These are phyloP conservation scores for Formicarius rufipectus DNA, from an alignment of 2,113 vertebrate genomes.

Conservation along the genomic window DNA sequence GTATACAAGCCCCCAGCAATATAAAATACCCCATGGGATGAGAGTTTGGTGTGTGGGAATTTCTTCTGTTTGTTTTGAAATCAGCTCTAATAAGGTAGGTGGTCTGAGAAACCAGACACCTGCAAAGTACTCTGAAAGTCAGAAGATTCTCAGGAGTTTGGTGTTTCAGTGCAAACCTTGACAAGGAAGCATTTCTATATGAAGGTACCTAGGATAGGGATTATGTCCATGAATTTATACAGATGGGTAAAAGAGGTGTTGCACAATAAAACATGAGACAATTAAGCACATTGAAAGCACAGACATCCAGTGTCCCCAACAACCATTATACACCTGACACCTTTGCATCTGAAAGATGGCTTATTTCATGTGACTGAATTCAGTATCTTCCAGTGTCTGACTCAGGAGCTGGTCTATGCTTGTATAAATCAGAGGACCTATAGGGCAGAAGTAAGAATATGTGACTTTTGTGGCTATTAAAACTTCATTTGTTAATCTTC, in stretches of 20 bases:
- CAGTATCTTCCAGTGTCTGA: background rate
- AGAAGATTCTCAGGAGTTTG: background rate
- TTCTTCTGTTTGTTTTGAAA: background rate
- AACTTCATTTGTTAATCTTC: background rate
- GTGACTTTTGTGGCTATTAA: background rate
- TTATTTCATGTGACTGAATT: background rate
- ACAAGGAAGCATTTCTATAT: background rate
- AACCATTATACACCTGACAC: background rate
- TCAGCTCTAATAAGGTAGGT: background rate
- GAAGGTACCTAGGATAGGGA: background rate
- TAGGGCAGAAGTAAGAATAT: background rate
- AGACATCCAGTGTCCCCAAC: background rate
- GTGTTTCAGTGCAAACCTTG: background rate
- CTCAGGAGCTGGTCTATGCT: background rate
- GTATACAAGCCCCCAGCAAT: background rate
- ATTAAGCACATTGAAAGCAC: fast-evolving
- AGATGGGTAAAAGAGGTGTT: background rate
- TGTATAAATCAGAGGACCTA: background rate
- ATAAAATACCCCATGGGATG: background rate
- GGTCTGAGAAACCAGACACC: background rate
- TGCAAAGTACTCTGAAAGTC: background rate
- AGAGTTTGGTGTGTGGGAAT: background rate
- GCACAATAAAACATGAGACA: background rate
- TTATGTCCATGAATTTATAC: background rate
- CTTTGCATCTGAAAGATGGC: background rate